phyloP scores from a whole-genome alignment of 2,797 vertebrate genomes.

The Trichosurus vulpecula region DNA sequence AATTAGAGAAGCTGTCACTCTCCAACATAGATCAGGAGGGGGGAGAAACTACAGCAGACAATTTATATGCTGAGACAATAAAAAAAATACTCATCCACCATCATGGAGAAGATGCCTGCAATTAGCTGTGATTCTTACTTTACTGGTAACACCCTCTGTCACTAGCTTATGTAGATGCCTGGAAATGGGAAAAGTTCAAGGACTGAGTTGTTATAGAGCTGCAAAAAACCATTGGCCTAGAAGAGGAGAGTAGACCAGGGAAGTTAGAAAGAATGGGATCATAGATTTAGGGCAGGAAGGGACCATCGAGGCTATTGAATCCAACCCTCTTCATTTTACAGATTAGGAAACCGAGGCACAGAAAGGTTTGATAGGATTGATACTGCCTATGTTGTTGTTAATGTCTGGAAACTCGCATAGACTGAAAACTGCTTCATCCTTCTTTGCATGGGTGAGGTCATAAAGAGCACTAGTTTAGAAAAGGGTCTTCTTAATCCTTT shows the following conservation, averaged over 20 bases:
- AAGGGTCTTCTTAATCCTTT: background rate
- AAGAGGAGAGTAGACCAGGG: background rate
- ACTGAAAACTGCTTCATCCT: background rate
- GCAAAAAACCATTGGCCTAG: background rate
- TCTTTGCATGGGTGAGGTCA: background rate
- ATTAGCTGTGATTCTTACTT: background rate
- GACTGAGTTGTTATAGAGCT: background rate
- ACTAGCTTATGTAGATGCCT: background rate
- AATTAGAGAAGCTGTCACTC: conserved; percentile 79
- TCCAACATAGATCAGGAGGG: conserved; percentile 69
- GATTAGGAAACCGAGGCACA: background rate
- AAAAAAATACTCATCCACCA: conserved; percentile 43
- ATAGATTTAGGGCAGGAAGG: background rate
- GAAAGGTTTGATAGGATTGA: background rate
- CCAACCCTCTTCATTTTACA: background rate
- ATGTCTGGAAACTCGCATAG: background rate
- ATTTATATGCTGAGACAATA: conserved; percentile 64
- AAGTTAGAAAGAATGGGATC: background rate
- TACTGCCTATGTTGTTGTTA: background rate
- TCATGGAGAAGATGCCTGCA: conserved; percentile 38
- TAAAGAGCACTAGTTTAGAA: background rate
- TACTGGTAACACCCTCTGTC: background rate
- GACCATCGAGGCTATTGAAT: background rate
- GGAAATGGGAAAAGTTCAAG: background rate
- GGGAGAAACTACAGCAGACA: background rate